Conservation (phyloP, 2,113 vertebrate species). For the Tyrannus savana region DNA sequence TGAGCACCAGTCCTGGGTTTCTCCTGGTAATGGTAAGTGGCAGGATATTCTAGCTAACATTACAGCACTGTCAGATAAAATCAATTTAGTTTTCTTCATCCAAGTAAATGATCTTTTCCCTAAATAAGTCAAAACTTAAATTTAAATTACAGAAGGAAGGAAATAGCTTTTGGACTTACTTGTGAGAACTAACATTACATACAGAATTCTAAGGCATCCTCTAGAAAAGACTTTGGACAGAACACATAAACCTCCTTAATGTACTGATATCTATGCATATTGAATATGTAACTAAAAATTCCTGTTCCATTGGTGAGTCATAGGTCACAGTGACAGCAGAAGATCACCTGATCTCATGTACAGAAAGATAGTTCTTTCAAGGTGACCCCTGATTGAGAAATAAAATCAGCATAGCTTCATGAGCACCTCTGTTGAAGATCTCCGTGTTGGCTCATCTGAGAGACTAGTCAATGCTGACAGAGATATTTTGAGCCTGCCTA, state of each 20-base stretch:
- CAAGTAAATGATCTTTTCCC: background rate
- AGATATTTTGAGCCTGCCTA: slow-evolving; percentile 31
- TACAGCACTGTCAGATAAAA: background rate
- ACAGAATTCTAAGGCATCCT: background rate
- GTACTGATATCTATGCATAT: background rate
- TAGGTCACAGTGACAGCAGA: slow-evolving; percentile 38
- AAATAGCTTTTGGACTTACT: slow-evolving; percentile 9
- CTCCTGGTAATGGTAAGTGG: background rate
- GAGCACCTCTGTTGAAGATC: background rate
- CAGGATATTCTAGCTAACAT: background rate
- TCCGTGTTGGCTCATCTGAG: background rate
- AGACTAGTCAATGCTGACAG: slow-evolving; percentile 5
- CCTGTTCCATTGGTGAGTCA: slow-evolving; percentile 1
- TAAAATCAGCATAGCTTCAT: slow-evolving; percentile 38
- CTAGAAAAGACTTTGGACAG: background rate
- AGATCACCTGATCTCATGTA: background rate
- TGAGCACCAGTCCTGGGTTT: background rate
- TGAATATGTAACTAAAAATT: background rate
- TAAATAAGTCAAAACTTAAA: slow-evolving; percentile 16
- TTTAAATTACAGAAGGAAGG: background rate
- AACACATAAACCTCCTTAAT: background rate
- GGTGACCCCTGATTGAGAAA: slow-evolving; percentile 42
- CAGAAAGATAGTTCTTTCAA: slow-evolving; percentile 23
- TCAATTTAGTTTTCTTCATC: background rate
- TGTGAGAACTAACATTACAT: background rate